Percentiles rank a stretch among this genome's conserved stretches.
These are phyloP conservation scores for Actias luna DNA, from an alignment of 2,888 invertebrate genomes.

Conservation along the genomic window DNA sequence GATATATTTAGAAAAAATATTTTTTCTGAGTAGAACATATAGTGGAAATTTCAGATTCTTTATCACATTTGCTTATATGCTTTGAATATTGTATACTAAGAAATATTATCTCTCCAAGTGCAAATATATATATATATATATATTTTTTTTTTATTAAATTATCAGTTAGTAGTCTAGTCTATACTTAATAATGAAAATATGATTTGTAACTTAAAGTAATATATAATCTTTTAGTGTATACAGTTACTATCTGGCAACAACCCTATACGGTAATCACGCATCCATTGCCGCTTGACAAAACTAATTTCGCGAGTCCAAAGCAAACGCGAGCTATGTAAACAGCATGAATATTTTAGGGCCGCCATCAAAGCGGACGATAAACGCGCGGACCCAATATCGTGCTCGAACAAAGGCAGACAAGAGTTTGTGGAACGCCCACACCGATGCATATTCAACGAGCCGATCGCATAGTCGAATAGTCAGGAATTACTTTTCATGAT, in stretches of 20 bases:
- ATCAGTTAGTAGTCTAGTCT: too few relatives aligned
- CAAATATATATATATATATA: too few relatives aligned
- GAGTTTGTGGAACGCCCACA: constrained; percentile 75
- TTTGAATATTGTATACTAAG: too few relatives aligned
- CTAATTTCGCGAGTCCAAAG: constrained; percentile 30
- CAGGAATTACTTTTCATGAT: neutral
- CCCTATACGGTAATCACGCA: constrained; percentile 14
- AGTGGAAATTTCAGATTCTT: too few relatives aligned
- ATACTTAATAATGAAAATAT: too few relatives aligned
- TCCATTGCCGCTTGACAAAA: constrained; percentile 20
- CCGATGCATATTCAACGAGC: constrained; percentile 74
- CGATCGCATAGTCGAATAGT: constrained; percentile 41
- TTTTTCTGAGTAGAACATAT: too few relatives aligned
- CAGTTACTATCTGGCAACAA: neutral
- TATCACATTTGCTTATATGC: too few relatives aligned
- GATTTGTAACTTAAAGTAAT: too few relatives aligned
- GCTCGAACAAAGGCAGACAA: constrained; percentile 78
- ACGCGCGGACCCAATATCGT: constrained; percentile 73
- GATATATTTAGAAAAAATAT: too few relatives aligned
- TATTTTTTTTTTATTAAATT: too few relatives aligned
- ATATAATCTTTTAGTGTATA: neutral
- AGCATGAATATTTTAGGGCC: constrained; percentile 54
- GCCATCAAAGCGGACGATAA: constrained; percentile 66
- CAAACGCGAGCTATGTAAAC: constrained; percentile 37
- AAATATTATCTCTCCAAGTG: too few relatives aligned